Evolutionary conservation across 2,888 invertebrate species (phyloP).

Genomic region (Eugnorisma glareosa): DNA sequence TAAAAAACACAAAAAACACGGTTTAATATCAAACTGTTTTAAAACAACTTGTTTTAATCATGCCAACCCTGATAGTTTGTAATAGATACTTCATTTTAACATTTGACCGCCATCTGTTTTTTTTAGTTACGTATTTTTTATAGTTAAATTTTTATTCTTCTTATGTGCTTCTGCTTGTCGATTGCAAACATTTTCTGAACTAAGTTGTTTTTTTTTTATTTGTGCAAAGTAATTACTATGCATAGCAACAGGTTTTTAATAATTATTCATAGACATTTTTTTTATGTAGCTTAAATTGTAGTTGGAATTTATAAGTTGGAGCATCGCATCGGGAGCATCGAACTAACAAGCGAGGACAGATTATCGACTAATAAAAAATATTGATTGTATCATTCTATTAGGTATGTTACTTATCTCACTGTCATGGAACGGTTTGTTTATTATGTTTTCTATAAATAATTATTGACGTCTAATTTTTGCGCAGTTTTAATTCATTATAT

Average conservation of each 20-base stretch:
- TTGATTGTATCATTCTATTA: background rate
- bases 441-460: too few species aligned
- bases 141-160: background rate
- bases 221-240: background rate
- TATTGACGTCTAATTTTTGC: too few species aligned
- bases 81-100: background rate
- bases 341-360: background rate
- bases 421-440: too few species aligned
- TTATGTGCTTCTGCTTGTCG: background rate
- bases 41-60: too few species aligned
- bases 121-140: background rate
- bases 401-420: background rate
- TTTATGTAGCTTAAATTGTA: background rate
- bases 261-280: background rate
- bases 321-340: too few species aligned
- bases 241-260: background rate
- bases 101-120: background rate
- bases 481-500: too few species aligned
- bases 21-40: too few species aligned
- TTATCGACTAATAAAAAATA: background rate
- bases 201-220: background rate
- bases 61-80: too few species aligned
- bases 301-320: background rate
- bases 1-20: too few species aligned
- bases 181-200: background rate